Conservation (phyloP, 2,888 invertebrate species). For the Platerodrilus igneus region DNA sequence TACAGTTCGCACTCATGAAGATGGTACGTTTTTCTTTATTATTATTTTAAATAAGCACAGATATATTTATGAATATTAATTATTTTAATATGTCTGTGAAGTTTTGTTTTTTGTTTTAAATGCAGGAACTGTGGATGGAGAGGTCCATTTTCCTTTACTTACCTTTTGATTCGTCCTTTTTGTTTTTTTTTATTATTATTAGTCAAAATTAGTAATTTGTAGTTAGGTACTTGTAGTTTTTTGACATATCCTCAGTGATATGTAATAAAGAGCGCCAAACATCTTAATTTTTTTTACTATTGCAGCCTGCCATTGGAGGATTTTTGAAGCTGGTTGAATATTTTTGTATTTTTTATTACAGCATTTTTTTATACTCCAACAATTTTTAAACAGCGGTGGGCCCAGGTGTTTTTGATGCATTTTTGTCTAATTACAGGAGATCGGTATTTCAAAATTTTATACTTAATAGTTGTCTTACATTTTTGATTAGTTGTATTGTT, state of each 20-base stretch:
- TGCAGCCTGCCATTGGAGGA: constrained; percentile 47
- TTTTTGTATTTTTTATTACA: constrained; percentile 39
- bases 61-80: constrained; percentile 3
- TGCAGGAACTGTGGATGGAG: constrained; percentile 17
- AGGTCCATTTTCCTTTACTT: constrained; percentile 19
- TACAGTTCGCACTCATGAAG: constrained; percentile 92
- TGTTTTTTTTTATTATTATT: constrained; percentile 15
- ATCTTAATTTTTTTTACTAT: constrained; percentile 46
- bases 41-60: background rate
- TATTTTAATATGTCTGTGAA: constrained; percentile 7
- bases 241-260: constrained; percentile 49
- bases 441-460: constrained; percentile 35
- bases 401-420: constrained; percentile 25
- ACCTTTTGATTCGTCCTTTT: constrained; percentile 23
- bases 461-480: constrained; percentile 36
- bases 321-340: constrained; percentile 42
- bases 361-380: constrained; percentile 36
- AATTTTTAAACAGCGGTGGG: constrained; percentile 30
- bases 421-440: constrained; percentile 25
- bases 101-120: constrained; percentile 8
- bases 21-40: constrained; percentile 77
- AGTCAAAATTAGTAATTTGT: constrained; percentile 18
- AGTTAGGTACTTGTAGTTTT: constrained; percentile 40
- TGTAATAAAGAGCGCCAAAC: constrained; percentile 44
- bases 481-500: constrained; percentile 43